Base-by-base conservation (phyloP, 1,140 invertebrate genomes). In the Saxidomus purpurata region DNA sequence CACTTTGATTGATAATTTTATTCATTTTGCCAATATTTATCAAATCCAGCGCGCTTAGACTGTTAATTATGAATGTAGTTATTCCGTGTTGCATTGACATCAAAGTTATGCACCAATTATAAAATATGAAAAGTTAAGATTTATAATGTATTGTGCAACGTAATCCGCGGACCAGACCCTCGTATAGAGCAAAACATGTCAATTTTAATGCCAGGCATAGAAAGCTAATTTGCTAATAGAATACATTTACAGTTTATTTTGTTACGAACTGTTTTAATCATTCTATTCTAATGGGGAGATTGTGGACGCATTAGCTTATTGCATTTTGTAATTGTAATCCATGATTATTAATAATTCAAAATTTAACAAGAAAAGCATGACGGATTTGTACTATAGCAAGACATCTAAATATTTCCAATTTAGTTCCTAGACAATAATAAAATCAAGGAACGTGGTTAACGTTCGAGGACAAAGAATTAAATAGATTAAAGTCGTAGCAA, bases 191-290 rank as follows among this genome's bases (percentile, higher is more conserved):
- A 4, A 63, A 63, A 63, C n/a, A 8, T 28, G 22, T 28, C 59
- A 63, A 28, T 0, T 63, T 71, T 38, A 38, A 71, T n/a, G 67
- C 34, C 34, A 40, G n/a, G 36, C 17, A 71, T 38, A 79, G 28
- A 79, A 55, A 79, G 47, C 76, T 79, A 79, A 79, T 79, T 79
- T 79, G n/a, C 76, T 79, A 79, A 79, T 79, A 52, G 76, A 55
- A 79, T 36, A 55, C 76, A 79, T 52, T 52, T 79, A 79, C 34
- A 52, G 76, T 79, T 52, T 79, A 79, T 79, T 49, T 52, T 28
- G 28, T 79, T 52, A 52, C 28, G 28, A 22, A 34, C 43, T 6
- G 47, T 52, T 79, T 79, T 59, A 79, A 79, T 79, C 76, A 79
- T 79, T 79, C 49, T 52, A 8, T 52, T 9, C 28, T 77, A 52